Evolutionary conservation across 2,797 vertebrate genomes (phyloP), one percentile per base, ranked within the genome.

Genomic region (Saxicola maurus): DNA sequence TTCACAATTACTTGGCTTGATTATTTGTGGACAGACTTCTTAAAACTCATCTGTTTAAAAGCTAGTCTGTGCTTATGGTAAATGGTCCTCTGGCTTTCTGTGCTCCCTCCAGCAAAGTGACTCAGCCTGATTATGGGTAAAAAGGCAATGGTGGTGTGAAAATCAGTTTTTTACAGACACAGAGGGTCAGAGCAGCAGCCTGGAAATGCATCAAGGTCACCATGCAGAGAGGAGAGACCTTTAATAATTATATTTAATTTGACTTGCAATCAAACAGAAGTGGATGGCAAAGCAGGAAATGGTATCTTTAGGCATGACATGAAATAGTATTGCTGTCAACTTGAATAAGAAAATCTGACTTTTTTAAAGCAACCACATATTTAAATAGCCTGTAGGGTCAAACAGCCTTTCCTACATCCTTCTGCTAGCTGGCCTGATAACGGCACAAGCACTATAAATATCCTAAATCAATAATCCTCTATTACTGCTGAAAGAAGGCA

Each of bases 261-360:
- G 88, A 79, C 89, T 93, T 92, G 92, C 91, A 95, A 92, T 92
- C 90, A 91, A 92, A 88, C 82, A 67, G 85, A 65, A 87, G 78
- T 90, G 81, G 87, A 86, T 86, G 89, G 93, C 82, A 76, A 82
- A 88, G 88, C 94, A 96, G 95, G 96, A 95, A 96, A 90, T 64
- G 18, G 31, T 90, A 82, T 96, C 95, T 94, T 79, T 35, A 92
- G 92, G 87, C 81, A 87, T 21, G 73, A 89, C 84, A 37, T 93
- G 96, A 96, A 96, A 94, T 92, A 93, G 91, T 75, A 24, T 73
- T 40, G 92, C 94, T 94, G 94, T 96, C 93, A 88, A 42, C 86
- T 79, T 85, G 86, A 93, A 89, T 93, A 53, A 94, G 90, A 90
- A 94, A 77, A 74, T 25, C 49, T 42, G 94, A 75, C 59, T 82